These are phyloP conservation scores for Diaperis boleti DNA, from an alignment of 2,888 invertebrate genomes.

Conservation along the genomic window DNA sequence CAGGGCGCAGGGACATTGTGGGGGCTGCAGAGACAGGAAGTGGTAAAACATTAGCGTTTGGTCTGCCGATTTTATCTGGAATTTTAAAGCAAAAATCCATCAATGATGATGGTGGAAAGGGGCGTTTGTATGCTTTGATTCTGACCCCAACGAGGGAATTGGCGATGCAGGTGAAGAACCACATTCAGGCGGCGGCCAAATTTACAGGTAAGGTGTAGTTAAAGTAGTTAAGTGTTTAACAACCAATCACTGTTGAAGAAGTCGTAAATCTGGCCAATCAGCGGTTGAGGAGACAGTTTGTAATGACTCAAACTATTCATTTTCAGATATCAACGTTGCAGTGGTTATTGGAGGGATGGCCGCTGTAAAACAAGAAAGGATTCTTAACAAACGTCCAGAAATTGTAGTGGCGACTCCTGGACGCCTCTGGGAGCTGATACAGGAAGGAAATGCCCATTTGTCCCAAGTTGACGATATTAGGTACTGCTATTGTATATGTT, in stretches of 20 bases:
- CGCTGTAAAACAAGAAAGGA: constrained; percentile 90
- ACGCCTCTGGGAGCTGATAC: constrained; percentile 93
- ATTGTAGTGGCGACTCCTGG: constrained; percentile 98
- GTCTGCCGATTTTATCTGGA: constrained; percentile 90
- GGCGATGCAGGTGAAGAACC: constrained; percentile 93
- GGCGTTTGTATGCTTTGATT: constrained; percentile 84
- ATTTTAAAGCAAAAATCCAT: constrained; percentile 73
- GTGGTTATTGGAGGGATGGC: constrained; percentile 96
- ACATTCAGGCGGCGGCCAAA: constrained; percentile 83
- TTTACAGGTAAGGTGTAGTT: constrained; percentile 74
- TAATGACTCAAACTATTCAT: constrained; percentile 1
- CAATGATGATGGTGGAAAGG: constrained; percentile 55
- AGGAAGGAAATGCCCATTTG: constrained; percentile 82
- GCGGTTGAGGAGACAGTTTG: neutral
- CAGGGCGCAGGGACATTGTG: constrained; percentile 86
- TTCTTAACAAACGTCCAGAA: constrained; percentile 87
- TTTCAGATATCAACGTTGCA: constrained; percentile 74
- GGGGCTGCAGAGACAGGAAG: constrained; percentile 99
- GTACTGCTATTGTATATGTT: too few species aligned
- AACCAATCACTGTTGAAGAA: too few species aligned
- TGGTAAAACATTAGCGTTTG: constrained; percentile 98
- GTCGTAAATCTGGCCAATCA: neutral
- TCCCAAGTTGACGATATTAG: constrained; percentile 78
- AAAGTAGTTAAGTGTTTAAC: constrained; percentile 19
- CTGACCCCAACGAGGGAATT: constrained; percentile 96